Percentiles rank a stretch among this genome's conserved stretches.
These are phyloP conservation scores for Branchellion lobata DNA, from an alignment of 2,888 invertebrate species.

Conservation along the genomic window DNA sequence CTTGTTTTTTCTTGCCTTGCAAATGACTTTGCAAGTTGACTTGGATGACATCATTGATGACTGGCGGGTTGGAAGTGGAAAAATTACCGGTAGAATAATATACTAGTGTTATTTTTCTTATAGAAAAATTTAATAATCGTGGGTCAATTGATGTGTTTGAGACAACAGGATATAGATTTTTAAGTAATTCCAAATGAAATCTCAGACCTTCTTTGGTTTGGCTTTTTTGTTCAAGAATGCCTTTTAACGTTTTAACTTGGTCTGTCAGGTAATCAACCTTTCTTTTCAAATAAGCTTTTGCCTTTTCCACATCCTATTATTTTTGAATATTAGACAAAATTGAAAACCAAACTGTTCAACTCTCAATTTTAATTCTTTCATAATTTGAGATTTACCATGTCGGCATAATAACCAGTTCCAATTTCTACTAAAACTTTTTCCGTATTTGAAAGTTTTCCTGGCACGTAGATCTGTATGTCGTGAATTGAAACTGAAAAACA, in stretches of 20 bases:
- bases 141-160: no score
- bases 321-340: no score
- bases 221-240: conserved; percentile 75
- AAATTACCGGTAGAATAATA: no score
- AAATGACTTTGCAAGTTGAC: conserved; percentile 2
- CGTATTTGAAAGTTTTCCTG: conserved; percentile 80
- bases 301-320: conserved; percentile 72
- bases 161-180: no score
- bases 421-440: conserved; percentile 88
- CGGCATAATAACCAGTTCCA: conserved; percentile 93
- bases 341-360: no score
- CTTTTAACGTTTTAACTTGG: conserved; percentile 90
- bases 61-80: neutral
- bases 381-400: conserved; percentile 71
- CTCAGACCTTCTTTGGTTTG: conserved; percentile 59
- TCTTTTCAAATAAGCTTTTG: conserved; percentile 87
- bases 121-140: no score
- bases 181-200: no score
- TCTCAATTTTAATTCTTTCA: no score
- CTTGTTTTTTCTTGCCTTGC: neutral
- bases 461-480: conserved; percentile 94
- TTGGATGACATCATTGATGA: conserved; percentile 27
- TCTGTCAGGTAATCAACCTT: conserved; percentile 86
- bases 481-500: no score
- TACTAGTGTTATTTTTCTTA: no score